Conservation (phyloP, 2,113 vertebrate genomes). For the Raja brachyura region DNA sequence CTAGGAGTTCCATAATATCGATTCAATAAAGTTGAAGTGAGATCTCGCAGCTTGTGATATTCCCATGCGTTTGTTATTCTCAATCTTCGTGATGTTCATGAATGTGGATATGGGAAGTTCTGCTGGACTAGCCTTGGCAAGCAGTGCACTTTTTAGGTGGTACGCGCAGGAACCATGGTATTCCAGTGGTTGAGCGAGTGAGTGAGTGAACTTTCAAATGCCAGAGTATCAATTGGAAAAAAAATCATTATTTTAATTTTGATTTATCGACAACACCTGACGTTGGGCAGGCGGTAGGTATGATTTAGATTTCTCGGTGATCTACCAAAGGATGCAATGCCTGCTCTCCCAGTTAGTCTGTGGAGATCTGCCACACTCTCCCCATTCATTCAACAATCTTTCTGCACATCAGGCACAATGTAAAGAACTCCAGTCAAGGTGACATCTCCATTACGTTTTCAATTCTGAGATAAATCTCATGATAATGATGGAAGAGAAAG, state of each 20-base stretch:
- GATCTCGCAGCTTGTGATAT: too few relatives aligned
- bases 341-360: neutral
- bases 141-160: too few relatives aligned
- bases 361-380: neutral
- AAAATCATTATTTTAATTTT: neutral
- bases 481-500: neutral
- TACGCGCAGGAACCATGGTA: too few relatives aligned
- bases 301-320: neutral
- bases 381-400: neutral
- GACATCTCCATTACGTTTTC: neutral
- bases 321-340: neutral
- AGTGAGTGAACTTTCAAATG: neutral
- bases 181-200: too few relatives aligned
- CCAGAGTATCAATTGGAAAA: neutral
- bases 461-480: neutral
- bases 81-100: too few relatives aligned
- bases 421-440: neutral
- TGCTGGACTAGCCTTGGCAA: too few relatives aligned
- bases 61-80: too few relatives aligned
- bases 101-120: too few relatives aligned
- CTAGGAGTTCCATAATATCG: too few relatives aligned
- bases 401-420: neutral
- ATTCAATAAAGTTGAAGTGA: too few relatives aligned
- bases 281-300: neutral
- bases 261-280: neutral